Percentiles rank a stretch among this genome's conserved stretches.
phyloP scores from a whole-genome alignment of 2,797 vertebrate genomes.

The Ptychadena robeensis region DNA sequence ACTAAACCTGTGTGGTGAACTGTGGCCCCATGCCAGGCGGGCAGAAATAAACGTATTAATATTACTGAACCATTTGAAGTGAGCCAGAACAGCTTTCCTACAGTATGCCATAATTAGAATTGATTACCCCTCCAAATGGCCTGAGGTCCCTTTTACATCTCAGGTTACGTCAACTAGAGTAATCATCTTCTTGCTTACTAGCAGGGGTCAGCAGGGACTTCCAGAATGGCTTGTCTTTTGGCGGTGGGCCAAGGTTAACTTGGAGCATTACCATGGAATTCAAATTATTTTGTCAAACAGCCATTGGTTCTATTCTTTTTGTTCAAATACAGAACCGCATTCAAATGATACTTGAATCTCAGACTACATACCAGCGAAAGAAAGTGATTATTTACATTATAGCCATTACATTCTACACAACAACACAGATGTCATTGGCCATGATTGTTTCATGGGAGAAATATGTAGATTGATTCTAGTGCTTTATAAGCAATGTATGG shows the following conservation, averaged over 20 bases:
- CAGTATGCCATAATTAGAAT: slow-evolving; percentile 63
- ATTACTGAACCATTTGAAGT: slow-evolving; percentile 27
- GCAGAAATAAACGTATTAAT: slow-evolving; percentile 25
- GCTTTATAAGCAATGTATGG: neutral
- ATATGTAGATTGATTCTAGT: slow-evolving; percentile 15
- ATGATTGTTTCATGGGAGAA: slow-evolving; percentile 18
- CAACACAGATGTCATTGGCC: slow-evolving; percentile 11
- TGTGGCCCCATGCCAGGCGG: neutral
- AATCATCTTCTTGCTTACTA: slow-evolving; percentile 67
- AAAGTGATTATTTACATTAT: slow-evolving; percentile 6
- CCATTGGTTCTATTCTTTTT: slow-evolving; percentile 54
- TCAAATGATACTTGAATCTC: slow-evolving; percentile 68
- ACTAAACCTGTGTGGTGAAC: slow-evolving; percentile 3
- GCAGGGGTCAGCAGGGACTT: slow-evolving; percentile 66
- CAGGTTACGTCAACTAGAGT: slow-evolving; percentile 62
- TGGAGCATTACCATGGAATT: slow-evolving; percentile 54
- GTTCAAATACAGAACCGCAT: slow-evolving; percentile 42
- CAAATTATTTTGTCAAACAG: slow-evolving; percentile 64
- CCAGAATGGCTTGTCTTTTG: slow-evolving; percentile 64
- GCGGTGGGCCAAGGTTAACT: slow-evolving; percentile 61
- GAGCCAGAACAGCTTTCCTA: slow-evolving; percentile 33
- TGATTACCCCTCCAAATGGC: slow-evolving; percentile 64
- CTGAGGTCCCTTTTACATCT: slow-evolving; percentile 65
- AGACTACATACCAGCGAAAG: slow-evolving; percentile 61
- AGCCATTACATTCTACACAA: neutral